phyloP scores from a whole-genome alignment of 1,140 invertebrate species.

The Nasonia longicornis region DNA sequence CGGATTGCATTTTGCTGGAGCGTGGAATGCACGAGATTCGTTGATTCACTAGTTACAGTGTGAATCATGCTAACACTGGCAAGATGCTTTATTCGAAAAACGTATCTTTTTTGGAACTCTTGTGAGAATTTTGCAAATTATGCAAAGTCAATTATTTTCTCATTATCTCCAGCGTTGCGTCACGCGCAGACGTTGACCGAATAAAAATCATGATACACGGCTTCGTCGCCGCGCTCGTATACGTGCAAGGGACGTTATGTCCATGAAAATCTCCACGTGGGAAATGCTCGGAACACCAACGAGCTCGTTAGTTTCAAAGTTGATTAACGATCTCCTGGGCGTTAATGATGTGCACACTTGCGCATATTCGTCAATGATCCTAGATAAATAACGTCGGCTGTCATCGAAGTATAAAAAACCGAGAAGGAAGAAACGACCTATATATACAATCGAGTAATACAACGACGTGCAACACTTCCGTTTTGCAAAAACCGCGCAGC shows the following conservation, averaged over 20 bases:
- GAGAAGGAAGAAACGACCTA: not conserved
- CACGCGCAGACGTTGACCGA: not conserved
- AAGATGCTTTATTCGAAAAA: not conserved
- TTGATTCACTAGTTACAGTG: not conserved
- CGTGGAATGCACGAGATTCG: not conserved
- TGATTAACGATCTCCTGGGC: slow-evolving; percentile 15
- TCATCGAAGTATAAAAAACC: not conserved
- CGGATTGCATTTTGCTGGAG: not conserved
- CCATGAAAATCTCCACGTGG: slow-evolving; percentile 14
- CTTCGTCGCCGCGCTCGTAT: not conserved
- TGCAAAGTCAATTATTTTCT: slow-evolving; percentile 39
- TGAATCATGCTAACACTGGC: not conserved
- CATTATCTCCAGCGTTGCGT: slow-evolving; percentile 25
- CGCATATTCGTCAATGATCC: slow-evolving; percentile 10
- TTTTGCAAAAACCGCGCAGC: not conserved
- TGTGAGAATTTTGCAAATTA: slow-evolving; percentile 21
- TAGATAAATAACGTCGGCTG: not conserved
- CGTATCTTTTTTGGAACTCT: not conserved
- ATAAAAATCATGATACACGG: slow-evolving; percentile 12
- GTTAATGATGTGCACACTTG: slow-evolving; percentile 1
- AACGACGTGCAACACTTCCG: not conserved
- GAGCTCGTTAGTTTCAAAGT: slow-evolving; percentile 23
- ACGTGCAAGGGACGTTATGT: not conserved
- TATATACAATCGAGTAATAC: not conserved
- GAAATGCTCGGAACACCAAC: slow-evolving; percentile 17